Conservation (phyloP, 2,113 vertebrate genomes). For the Chrysemys picta region DNA sequence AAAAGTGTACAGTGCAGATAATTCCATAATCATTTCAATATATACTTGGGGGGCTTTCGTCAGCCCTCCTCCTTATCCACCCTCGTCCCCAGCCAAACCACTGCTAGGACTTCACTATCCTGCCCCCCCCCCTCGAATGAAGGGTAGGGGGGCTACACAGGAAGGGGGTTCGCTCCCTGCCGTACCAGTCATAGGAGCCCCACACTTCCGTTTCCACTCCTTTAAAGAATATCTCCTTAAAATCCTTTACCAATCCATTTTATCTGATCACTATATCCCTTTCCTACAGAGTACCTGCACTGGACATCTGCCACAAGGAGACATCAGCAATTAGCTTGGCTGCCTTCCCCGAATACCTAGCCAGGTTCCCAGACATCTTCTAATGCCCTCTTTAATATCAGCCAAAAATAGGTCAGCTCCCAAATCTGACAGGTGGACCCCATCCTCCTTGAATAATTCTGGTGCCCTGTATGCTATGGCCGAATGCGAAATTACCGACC, state of each 20-base stretch:
- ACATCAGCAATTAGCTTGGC: not conserved
- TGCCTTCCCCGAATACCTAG: not conserved
- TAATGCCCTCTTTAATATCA: not conserved
- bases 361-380: not conserved
- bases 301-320: not conserved
- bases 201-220: not conserved
- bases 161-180: not conserved
- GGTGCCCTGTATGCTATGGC: not conserved
- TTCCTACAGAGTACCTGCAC: not conserved
- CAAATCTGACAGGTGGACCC: not conserved
- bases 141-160: not conserved
- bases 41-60: not conserved
- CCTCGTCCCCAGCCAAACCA: not conserved
- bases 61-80: not conserved
- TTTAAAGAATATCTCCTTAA: not conserved
- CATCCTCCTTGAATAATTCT: not conserved
- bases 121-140: not conserved
- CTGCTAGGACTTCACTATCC: not conserved
- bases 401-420: not conserved
- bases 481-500: not conserved
- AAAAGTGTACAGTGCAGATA: not conserved
- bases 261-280: not conserved
- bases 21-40: not conserved
- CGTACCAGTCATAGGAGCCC: not conserved
- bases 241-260: not conserved